A percentile compares a stretch with the other conserved stretches of the same genome.
Conservation (phyloP, 1,140 invertebrate genomes). For the Drosophila guanche region DNA sequence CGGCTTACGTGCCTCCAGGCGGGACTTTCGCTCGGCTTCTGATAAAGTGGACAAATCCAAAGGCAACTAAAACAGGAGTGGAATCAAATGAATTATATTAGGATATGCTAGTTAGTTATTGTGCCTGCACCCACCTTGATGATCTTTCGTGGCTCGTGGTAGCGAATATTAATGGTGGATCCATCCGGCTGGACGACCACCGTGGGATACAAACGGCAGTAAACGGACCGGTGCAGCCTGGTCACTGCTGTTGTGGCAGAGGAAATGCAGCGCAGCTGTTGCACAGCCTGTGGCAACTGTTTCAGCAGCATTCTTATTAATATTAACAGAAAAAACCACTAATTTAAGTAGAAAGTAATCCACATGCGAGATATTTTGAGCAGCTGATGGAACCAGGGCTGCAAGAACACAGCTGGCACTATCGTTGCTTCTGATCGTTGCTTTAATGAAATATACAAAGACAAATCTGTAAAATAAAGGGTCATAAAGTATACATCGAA, state of each 20-base stretch:
- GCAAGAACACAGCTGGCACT: too few relatives aligned
- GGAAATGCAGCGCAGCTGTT: conserved; percentile 65
- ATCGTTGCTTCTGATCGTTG: too few relatives aligned
- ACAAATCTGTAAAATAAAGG: too few relatives aligned
- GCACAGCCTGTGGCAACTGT: conserved; percentile 34
- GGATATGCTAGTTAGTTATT: too few relatives aligned
- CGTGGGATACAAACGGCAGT: conserved; percentile 90
- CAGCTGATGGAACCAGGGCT: conserved; percentile 18
- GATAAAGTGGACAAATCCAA: conserved; percentile 88
- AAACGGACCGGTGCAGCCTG: conserved; percentile 88
- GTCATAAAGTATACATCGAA: too few relatives aligned
- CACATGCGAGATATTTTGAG: conserved; percentile 20
- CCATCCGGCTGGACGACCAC: conserved; percentile 92
- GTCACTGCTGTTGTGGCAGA: conserved; percentile 86
- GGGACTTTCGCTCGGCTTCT: conserved; percentile 87
- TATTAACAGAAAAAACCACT: not conserved
- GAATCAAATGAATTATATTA: conserved; percentile 1
- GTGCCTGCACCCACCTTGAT: conserved; percentile 87
- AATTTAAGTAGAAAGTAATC: not conserved
- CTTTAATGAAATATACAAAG: too few relatives aligned
- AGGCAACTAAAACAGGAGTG: conserved; percentile 87
- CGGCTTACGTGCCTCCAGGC: conserved; percentile 89
- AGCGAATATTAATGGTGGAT: conserved; percentile 91
- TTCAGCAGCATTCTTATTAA: conserved; percentile 55
- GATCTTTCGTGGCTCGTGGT: conserved; percentile 92